phyloP scores from a whole-genome alignment of 2,113 vertebrate species.

The Sylvietta virens region DNA sequence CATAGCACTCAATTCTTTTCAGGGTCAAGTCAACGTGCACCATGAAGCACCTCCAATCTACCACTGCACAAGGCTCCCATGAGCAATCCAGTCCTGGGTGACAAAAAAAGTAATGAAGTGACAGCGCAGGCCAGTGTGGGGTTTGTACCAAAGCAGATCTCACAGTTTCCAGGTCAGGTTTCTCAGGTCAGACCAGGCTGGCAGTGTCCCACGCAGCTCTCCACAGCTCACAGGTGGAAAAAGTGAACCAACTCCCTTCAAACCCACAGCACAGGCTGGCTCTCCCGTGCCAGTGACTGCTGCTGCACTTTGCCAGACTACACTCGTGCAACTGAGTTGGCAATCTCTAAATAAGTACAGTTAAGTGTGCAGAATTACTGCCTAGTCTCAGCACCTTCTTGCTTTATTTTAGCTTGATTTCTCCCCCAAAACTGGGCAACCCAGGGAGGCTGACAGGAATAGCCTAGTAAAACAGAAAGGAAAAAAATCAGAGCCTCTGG shows the following conservation, averaged over 20 bases:
- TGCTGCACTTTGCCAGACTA: neutral
- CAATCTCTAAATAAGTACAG: neutral
- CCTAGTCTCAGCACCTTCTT: neutral
- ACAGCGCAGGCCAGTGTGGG: rapidly evolving
- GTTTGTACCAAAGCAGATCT: neutral
- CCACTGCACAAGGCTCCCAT: rapidly evolving
- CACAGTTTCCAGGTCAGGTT: neutral
- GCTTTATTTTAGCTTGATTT: neutral
- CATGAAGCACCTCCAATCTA: neutral
- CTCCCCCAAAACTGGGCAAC: neutral
- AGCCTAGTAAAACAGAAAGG: neutral
- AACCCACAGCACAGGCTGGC: neutral
- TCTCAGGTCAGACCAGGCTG: neutral
- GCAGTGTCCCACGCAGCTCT: neutral
- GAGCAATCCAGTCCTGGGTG: neutral
- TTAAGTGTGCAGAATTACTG: neutral
- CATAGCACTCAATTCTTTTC: neutral
- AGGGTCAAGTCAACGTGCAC: neutral
- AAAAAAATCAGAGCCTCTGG: neutral
- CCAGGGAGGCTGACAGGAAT: neutral
- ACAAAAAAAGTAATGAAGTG: neutral
- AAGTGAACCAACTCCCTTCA: neutral
- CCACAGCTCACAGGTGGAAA: neutral
- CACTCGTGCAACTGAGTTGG: neutral
- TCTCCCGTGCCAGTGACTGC: neutral